Conservation (phyloP, 2,888 invertebrate species). For the Dynastes maya region DNA sequence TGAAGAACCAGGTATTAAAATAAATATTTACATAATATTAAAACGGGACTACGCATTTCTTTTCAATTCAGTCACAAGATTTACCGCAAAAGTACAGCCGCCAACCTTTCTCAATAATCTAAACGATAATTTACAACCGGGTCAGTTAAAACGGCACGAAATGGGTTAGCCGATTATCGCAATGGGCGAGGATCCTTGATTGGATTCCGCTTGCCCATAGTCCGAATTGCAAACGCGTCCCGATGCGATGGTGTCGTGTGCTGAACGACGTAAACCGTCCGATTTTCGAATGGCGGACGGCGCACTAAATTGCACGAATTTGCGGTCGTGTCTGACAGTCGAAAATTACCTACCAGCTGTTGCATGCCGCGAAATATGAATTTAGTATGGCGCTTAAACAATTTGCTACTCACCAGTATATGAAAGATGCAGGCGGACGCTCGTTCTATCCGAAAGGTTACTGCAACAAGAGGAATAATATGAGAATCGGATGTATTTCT, state of each 20-base stretch:
- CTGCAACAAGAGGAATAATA: conserved; percentile 26
- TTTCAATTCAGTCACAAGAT: too few relatives aligned
- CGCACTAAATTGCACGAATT: conserved; percentile 39
- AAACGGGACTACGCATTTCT: too few relatives aligned
- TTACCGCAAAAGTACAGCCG: too few relatives aligned
- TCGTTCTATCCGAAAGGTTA: conserved; percentile 8
- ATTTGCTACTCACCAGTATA: conserved; percentile 30
- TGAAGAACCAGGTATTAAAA: too few relatives aligned
- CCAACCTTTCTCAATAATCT: conserved; percentile 2
- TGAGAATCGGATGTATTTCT: background rate
- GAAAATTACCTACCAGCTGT: conserved; percentile 42
- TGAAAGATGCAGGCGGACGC: background rate
- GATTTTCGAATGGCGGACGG: conserved; percentile 26
- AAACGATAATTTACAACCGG: conserved; percentile 28
- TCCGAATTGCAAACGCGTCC: conserved; percentile 24
- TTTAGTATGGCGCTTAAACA: conserved; percentile 8
- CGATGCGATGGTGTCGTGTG: conserved; percentile 30
- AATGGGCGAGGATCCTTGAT: conserved; percentile 35
- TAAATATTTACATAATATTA: too few relatives aligned
- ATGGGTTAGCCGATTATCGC: conserved; percentile 30
- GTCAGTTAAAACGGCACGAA: conserved; percentile 20
- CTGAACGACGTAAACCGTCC: background rate
- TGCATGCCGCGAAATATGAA: conserved; percentile 26
- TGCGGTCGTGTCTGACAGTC: conserved; percentile 34
- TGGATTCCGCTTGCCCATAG: conserved; percentile 32